Evolutionary conservation across 2,888 invertebrate genomes (phyloP).

Genomic region (Lasioglossum oenotherae): DNA sequence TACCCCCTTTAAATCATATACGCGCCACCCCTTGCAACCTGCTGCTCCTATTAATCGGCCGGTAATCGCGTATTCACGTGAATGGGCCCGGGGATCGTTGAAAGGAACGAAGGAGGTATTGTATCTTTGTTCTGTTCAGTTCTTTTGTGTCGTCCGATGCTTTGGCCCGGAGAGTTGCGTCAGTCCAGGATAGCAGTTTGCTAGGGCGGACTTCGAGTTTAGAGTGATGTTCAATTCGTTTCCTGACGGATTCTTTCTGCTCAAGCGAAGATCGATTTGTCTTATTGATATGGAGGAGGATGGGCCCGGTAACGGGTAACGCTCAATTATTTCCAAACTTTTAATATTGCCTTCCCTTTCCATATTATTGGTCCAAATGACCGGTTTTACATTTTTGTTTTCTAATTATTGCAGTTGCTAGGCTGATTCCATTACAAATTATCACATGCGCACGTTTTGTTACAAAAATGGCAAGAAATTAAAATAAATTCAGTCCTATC

Average conservation of each 20-base stretch:
- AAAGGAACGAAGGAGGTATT: conserved; percentile 55
- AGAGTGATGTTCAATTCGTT: conserved; percentile 25
- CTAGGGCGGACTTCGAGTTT: conserved; percentile 29
- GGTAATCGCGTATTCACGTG: conserved; percentile 62
- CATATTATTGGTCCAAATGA: too few relatives aligned
- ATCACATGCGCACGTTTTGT: too few relatives aligned
- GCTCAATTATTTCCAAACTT: background rate
- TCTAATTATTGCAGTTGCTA: too few relatives aligned
- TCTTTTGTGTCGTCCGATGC: conserved; percentile 41
- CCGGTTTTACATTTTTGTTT: too few relatives aligned
- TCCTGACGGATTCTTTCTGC: background rate
- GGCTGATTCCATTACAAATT: too few relatives aligned
- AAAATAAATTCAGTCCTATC: too few relatives aligned
- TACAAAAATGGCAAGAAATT: too few relatives aligned
- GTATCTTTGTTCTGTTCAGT: conserved; percentile 49
- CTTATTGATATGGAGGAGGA: background rate
- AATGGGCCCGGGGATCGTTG: conserved; percentile 43
- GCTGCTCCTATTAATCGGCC: conserved; percentile 65
- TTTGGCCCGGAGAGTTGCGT: conserved; percentile 21
- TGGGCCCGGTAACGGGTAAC: background rate
- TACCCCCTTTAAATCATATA: conserved; percentile 68
- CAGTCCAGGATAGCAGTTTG: conserved; percentile 8
- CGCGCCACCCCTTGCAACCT: conserved; percentile 57
- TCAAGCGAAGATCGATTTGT: background rate
- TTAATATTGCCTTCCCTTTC: background rate